Base-by-base conservation (phyloP, 2,797 vertebrate species). In the Lepilemur ruficaudatus region DNA sequence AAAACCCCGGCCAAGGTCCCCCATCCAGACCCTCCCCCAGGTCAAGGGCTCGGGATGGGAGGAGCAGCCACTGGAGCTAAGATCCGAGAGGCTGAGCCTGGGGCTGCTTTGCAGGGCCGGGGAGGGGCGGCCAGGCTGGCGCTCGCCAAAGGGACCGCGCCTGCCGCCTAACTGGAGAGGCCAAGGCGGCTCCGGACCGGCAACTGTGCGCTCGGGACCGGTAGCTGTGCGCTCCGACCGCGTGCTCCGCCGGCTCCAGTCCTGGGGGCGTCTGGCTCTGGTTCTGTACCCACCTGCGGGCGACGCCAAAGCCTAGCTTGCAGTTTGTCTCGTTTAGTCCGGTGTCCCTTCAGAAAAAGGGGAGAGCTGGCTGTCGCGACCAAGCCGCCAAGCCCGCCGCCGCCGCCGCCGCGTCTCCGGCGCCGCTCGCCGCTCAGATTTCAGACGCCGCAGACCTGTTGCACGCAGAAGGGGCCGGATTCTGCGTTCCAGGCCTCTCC, bases 391-490 rank as follows among this genome's bases (percentile, higher is more conserved):
- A n/a, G 7, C n/a, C 67, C 46, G 5, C 22, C 12, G 25, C 20
- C 1, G 57, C 14, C 2, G 10, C 80, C 50, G 48, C 13, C n/a
- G 1, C 20, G 0, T n/a, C 85, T 78, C 75, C 12, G 0, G 1
- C 35, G n/a, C 43, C 18, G 13, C 28, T 43, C 43, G 5, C 8
- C 55, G 69, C 41, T 38, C 81, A 2, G 48, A 81, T 67, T 50
- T 22, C 57, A 46, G 43, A 23, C 8, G 38, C 35, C 6, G 67
- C 65, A 4, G 79, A 96, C 91, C 73, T 87, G 96, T 59, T 90
- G 96, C 94, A 23, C 35, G 46, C 84, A 35, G 82, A 38, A 86
- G 78, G 78, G 5, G 30, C 9, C 3, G 23, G 38, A 15, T 35
- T 25, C 22, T 25, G 20, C 28, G 81, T 65, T 35, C 59, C 73